Percentiles rank a stretch among this genome's conserved stretches.
These are phyloP conservation scores for Megaptera novaeangliae DNA, from an alignment of 2,113 vertebrate species.

Conservation along the genomic window DNA sequence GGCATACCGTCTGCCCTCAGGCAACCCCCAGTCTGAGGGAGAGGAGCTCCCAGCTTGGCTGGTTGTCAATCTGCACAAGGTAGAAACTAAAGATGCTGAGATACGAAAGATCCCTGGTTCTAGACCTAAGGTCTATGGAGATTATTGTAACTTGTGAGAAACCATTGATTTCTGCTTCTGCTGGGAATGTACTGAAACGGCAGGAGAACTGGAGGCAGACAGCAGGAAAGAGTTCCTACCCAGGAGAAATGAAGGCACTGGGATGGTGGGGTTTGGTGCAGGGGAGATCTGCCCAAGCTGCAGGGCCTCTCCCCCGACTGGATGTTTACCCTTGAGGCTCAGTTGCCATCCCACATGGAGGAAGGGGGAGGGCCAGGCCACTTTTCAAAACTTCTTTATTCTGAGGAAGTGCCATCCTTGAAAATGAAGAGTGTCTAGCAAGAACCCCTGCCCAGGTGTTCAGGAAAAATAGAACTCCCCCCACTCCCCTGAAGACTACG, in stretches of 20 bases:
- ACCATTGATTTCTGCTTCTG: background rate
- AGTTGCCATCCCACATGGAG: background rate
- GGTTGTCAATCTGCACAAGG: background rate
- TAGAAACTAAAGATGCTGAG: background rate
- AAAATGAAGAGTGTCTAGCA: background rate
- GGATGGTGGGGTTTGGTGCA: background rate
- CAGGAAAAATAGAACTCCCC: background rate
- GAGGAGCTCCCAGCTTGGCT: too few species aligned
- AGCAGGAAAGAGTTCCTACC: background rate
- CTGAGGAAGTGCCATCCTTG: background rate
- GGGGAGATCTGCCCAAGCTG: background rate
- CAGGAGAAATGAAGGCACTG: background rate
- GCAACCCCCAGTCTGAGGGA: background rate
- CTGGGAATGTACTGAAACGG: background rate
- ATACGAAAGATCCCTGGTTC: background rate
- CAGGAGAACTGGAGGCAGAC: background rate
- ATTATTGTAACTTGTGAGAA: background rate
- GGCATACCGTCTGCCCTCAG: background rate
- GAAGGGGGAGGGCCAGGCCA: background rate
- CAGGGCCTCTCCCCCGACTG: background rate
- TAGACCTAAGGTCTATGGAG: background rate
- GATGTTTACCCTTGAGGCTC: background rate
- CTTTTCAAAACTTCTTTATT: background rate
- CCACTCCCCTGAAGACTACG: fast-evolving
- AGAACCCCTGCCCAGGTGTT: background rate